phyloP scores from a whole-genome alignment of 2,797 vertebrate genomes.

The Cossypha heuglini region DNA sequence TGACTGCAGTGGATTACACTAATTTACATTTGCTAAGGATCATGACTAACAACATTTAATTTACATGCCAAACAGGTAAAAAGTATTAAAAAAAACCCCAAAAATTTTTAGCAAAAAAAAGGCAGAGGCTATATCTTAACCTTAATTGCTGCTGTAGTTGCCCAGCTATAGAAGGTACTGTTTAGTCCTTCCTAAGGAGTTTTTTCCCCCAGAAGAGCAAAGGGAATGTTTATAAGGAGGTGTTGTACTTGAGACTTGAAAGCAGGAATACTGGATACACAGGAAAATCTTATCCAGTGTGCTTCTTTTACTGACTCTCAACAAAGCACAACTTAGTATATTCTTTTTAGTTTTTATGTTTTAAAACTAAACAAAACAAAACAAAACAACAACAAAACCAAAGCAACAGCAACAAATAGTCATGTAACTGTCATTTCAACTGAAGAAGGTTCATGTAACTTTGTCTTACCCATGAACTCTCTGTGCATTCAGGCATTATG shows the following conservation, averaged over 20 bases:
- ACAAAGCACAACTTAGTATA: not conserved
- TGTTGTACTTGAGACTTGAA: not conserved
- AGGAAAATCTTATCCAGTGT: not conserved
- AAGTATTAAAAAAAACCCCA: not conserved
- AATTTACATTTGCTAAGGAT: not conserved
- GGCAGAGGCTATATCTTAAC: not conserved
- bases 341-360: not conserved
- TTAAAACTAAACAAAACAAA: not conserved
- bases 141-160: not conserved
- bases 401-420: not conserved
- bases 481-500: not conserved
- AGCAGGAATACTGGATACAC: not conserved
- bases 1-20: not conserved
- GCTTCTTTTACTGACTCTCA: not conserved
- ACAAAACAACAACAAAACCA: rapidly evolving
- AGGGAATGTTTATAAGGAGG: not conserved
- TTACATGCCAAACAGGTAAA: not conserved
- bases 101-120: not conserved
- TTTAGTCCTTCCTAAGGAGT: not conserved
- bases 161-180: not conserved
- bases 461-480: not conserved
- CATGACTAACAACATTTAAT: not conserved
- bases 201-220: not conserved
- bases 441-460: not conserved
- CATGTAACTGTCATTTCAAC: not conserved